Conservation (phyloP, 2,888 invertebrate genomes). For the Tribolium freemani region DNA sequence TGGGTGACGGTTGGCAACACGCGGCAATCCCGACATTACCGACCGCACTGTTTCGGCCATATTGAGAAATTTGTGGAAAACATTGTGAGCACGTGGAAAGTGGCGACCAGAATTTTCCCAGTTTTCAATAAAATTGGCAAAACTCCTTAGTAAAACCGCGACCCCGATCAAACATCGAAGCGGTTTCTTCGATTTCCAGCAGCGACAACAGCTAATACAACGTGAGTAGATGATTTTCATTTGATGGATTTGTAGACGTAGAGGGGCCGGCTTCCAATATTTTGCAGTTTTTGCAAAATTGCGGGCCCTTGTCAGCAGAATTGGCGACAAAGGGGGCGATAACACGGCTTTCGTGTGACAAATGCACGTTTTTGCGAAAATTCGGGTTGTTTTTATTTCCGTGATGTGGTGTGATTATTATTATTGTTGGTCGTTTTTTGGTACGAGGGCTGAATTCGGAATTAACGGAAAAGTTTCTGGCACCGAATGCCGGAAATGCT, state of each 20-base stretch:
- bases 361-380: background rate
- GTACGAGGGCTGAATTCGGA: background rate
- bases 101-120: constrained; percentile 45
- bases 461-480: background rate
- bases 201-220: constrained; percentile 49
- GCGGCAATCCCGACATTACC: constrained; percentile 3
- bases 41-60: constrained; percentile 67
- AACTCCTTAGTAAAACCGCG: constrained; percentile 43
- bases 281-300: constrained; percentile 16
- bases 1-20: constrained; percentile 40
- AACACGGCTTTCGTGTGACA: background rate
- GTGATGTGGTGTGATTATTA: background rate
- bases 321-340: background rate
- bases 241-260: constrained; percentile 18
- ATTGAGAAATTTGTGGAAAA: constrained; percentile 76
- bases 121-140: constrained; percentile 49
- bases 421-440: background rate
- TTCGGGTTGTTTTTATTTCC: background rate
- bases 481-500: constrained; percentile 7
- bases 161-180: constrained; percentile 40
- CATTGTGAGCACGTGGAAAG: constrained; percentile 80
- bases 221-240: constrained; percentile 53
- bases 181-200: constrained; percentile 37
- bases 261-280: constrained; percentile 56
- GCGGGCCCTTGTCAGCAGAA: background rate